A percentile compares a stretch with the other conserved stretches of the same genome.
These are phyloP conservation scores for Euphydryas editha DNA, from an alignment of 2,888 invertebrate species.

Conservation along the genomic window DNA sequence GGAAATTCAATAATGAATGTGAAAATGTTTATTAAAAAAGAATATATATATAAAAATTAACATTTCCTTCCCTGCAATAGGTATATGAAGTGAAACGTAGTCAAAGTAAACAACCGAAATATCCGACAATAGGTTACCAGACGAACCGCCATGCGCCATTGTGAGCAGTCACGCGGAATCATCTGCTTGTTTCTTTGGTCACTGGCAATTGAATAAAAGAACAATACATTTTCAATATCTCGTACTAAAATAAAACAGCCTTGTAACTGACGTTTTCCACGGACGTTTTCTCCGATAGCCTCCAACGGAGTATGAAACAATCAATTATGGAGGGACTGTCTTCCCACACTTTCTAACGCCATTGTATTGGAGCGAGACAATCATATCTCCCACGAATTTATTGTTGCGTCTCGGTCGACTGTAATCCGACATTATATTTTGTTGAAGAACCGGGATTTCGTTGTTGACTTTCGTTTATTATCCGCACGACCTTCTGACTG, in stretches of 20 bases:
- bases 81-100: conserved; percentile 16
- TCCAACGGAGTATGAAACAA: conserved; percentile 59
- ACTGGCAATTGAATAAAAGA: conserved; percentile 37
- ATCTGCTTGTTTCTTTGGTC: conserved; percentile 29
- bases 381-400: conserved; percentile 57
- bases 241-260: conserved; percentile 45
- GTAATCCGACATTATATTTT: conserved; percentile 58
- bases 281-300: conserved; percentile 53
- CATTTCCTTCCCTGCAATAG: not conserved
- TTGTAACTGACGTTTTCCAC: conserved; percentile 47
- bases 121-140: conserved; percentile 33
- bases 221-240: conserved; percentile 46
- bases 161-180: conserved; percentile 35
- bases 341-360: conserved; percentile 81
- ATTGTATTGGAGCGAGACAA: conserved; percentile 73
- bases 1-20: too few relatives aligned
- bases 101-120: conserved; percentile 30
- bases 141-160: conserved; percentile 36
- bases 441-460: conserved; percentile 48
- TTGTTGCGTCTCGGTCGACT: conserved; percentile 43
- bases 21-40: too few relatives aligned
- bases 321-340: conserved; percentile 65
- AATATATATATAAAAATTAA: too few relatives aligned
- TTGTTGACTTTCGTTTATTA: conserved; percentile 49
- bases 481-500: conserved; percentile 25